phyloP scores from a whole-genome alignment of 2,113 vertebrate genomes.

The Gobio gobio region DNA sequence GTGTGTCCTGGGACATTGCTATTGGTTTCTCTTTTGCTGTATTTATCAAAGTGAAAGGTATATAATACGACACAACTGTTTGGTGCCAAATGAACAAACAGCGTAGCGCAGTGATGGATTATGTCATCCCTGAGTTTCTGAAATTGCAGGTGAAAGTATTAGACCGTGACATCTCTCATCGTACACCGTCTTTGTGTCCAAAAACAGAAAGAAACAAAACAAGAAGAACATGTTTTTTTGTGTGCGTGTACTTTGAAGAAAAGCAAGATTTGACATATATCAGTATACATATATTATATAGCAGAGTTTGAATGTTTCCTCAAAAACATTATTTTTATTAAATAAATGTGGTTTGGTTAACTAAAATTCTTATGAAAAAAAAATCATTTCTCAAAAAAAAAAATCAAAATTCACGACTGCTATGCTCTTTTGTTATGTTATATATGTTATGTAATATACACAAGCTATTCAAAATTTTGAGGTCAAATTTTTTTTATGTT shows the following conservation, averaged over 20 bases:
- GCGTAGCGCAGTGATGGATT: constrained; percentile 66
- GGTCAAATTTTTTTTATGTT: not conserved
- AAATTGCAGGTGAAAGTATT: constrained; percentile 59
- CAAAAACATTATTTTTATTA: not conserved
- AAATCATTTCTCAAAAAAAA: too few relatives aligned
- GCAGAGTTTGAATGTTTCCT: not conserved
- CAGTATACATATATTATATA: too few relatives aligned
- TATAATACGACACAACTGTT: constrained; percentile 58
- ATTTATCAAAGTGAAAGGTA: constrained; percentile 75
- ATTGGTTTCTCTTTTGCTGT: constrained; percentile 41
- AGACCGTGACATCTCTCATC: constrained; percentile 51
- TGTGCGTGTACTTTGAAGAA: not conserved
- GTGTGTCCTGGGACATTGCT: constrained; percentile 6
- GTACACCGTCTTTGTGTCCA: constrained; percentile 16
- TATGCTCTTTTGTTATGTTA: too few relatives aligned
- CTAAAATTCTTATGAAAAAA: not conserved
- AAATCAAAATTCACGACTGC: not conserved
- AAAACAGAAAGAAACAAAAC: constrained; percentile 19
- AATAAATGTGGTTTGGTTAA: not conserved
- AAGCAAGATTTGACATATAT: not conserved
- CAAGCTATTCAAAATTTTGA: too few relatives aligned
- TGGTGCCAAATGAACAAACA: constrained; percentile 28
- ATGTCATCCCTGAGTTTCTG: constrained; percentile 57
- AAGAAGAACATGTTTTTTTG: not conserved
- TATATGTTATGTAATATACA: not conserved